These are phyloP conservation scores for Lissonota sp. DNA, from an alignment of 2,888 invertebrate species.

Conservation along the genomic window DNA sequence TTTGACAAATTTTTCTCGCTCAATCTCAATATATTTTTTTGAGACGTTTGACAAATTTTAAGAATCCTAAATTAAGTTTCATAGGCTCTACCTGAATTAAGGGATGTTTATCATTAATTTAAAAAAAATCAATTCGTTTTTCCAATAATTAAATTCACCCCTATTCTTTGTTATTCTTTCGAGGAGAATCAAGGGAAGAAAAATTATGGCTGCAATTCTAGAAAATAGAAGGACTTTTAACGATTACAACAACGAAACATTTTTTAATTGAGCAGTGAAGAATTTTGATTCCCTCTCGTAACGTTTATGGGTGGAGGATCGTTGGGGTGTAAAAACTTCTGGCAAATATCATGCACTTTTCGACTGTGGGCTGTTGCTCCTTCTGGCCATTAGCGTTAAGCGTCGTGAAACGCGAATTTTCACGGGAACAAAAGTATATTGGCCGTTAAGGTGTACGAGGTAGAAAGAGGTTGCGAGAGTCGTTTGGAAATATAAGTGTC, in stretches of 20 bases:
- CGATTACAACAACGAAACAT: background rate
- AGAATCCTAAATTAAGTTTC: no score
- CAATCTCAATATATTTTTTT: no score
- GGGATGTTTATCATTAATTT: no score
- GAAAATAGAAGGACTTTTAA: background rate
- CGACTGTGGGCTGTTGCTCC: background rate
- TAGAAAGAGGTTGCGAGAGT: constrained; percentile 10
- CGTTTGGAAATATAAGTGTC: constrained; percentile 59
- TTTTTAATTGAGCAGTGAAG: constrained; percentile 5
- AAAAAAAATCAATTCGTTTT: no score
- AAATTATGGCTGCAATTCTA: background rate
- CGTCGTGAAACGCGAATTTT: constrained; percentile 53
- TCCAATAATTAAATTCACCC: no score
- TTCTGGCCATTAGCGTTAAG: constrained; percentile 41
- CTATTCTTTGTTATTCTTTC: no score
- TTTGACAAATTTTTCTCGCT: no score
- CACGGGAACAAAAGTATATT: constrained; percentile 44
- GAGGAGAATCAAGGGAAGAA: background rate
- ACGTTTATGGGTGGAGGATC: background rate
- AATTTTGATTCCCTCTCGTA: background rate
- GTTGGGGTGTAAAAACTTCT: background rate
- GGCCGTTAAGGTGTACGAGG: constrained; percentile 30
- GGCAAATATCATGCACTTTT: constrained; percentile 26
- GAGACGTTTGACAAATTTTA: no score
- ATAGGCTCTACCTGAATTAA: no score